Conservation (phyloP, 2,888 invertebrate species). For the Pherbina coryleti region DNA sequence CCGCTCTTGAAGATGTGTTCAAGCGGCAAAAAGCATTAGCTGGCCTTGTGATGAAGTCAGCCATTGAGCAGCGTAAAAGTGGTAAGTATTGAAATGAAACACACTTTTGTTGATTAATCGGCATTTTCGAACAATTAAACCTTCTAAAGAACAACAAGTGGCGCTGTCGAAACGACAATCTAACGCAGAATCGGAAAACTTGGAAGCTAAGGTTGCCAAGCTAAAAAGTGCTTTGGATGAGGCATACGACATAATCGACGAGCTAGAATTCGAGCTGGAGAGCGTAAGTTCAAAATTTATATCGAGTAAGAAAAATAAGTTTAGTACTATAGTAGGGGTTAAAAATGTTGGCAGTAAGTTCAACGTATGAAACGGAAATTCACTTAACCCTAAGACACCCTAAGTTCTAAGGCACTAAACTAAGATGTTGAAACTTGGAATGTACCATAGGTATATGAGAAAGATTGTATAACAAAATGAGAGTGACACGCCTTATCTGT, state of each 20-base stretch:
- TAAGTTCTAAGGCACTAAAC: not conserved
- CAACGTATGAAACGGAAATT: too few relatives aligned
- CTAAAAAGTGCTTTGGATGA: slow-evolving; percentile 60
- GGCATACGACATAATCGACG: slow-evolving; percentile 65
- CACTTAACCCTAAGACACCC: too few relatives aligned
- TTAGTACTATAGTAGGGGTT: too few relatives aligned
- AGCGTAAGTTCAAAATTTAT: slow-evolving; percentile 55
- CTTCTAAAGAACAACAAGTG: slow-evolving; percentile 53
- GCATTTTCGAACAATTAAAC: not conserved
- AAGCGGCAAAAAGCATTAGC: slow-evolving; percentile 61
- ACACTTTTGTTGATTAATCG: not conserved
- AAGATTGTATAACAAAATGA: too few relatives aligned
- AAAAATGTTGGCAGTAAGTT: not conserved
- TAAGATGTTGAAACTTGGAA: too few relatives aligned
- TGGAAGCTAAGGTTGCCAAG: slow-evolving; percentile 46
- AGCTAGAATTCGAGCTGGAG: slow-evolving; percentile 66
- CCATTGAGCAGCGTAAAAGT: slow-evolving; percentile 52
- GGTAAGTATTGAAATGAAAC: slow-evolving; percentile 26
- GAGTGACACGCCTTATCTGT: too few relatives aligned
- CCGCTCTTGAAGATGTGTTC: slow-evolving; percentile 62
- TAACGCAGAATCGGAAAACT: not conserved
- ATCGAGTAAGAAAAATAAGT: too few relatives aligned
- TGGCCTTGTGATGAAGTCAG: slow-evolving; percentile 64
- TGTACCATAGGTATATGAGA: too few relatives aligned
- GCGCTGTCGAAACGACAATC: slow-evolving; percentile 48